These are phyloP conservation scores for Trichogramma pretiosum DNA, from an alignment of 1,140 invertebrate genomes.

Conservation along the genomic window DNA sequence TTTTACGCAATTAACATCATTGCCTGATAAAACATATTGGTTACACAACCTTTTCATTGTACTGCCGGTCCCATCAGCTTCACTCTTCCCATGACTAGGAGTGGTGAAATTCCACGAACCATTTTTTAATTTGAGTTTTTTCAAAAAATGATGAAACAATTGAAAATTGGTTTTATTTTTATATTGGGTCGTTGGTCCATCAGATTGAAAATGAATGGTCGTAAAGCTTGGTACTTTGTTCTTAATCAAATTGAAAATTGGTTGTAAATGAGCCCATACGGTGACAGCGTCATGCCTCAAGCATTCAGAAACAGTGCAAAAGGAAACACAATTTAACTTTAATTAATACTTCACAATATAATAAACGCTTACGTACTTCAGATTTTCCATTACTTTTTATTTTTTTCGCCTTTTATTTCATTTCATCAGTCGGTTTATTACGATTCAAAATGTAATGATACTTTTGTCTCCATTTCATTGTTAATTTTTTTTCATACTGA, in stretches of 20 bases:
- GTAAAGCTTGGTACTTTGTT: slow-evolving; percentile 6
- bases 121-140: slow-evolving; percentile 12
- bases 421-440: too few species aligned
- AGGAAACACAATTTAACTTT: slow-evolving; percentile 23
- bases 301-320: slow-evolving; percentile 33
- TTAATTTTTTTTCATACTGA: too few species aligned
- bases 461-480: too few species aligned
- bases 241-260: slow-evolving; percentile 22
- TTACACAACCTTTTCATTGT: slow-evolving; percentile 35
- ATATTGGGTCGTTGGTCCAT: slow-evolving; percentile 24
- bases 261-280: slow-evolving; percentile 32
- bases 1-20: slow-evolving; percentile 24
- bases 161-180: slow-evolving; percentile 22
- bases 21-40: slow-evolving; percentile 28
- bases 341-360: too few species aligned
- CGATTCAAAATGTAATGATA: too few species aligned
- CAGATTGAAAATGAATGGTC: slow-evolving; percentile 21
- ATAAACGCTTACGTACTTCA: too few species aligned
- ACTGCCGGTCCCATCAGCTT: slow-evolving; percentile 39
- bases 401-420: too few species aligned
- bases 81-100: slow-evolving; percentile 41
- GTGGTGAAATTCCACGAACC: slow-evolving; percentile 29
- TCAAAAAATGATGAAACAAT: slow-evolving; percentile 9
- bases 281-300: slow-evolving; percentile 29
- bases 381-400: too few species aligned